A percentile compares a stretch with the other conserved stretches of the same genome.
Conservation (phyloP, 1,140 invertebrate genomes). For the Scaptomyza pallida region DNA sequence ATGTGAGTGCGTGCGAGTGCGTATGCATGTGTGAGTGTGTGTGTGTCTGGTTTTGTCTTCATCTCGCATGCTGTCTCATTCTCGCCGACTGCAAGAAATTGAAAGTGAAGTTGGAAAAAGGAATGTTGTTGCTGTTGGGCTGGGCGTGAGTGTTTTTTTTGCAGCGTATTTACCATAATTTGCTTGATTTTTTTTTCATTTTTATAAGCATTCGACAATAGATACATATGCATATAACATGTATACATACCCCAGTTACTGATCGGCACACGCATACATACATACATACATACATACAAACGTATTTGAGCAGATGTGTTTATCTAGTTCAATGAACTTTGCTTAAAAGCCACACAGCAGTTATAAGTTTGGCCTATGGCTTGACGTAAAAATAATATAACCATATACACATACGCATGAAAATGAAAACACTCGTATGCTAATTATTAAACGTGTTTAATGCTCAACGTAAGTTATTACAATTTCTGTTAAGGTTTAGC, state of each 20-base stretch:
- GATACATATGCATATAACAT: constrained; percentile 27
- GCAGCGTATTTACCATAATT: constrained; percentile 67
- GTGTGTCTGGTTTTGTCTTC: constrained; percentile 7
- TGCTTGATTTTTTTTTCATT: constrained; percentile 68
- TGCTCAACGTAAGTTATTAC: neutral
- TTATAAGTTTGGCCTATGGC: neutral
- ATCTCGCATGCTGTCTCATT: constrained; percentile 23
- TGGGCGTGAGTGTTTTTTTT: constrained; percentile 59
- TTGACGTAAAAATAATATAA: neutral
- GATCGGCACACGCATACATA: constrained; percentile 30
- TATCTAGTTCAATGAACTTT: constrained; percentile 63
- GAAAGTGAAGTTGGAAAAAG: constrained; percentile 33
- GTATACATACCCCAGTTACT: constrained; percentile 36
- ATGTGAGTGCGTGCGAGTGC: constrained; percentile 15
- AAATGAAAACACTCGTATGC: neutral
- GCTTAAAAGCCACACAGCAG: neutral
- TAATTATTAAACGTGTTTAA: neutral
- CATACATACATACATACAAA: neutral
- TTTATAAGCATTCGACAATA: constrained; percentile 40
- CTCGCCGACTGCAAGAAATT: constrained; percentile 35
- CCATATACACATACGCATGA: neutral
- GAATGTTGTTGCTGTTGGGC: constrained; percentile 22
- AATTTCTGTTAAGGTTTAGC: neutral
- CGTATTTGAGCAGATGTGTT: constrained; percentile 70
- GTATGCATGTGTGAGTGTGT: constrained; percentile 20